Evolutionary conservation across 2,113 vertebrate genomes (phyloP).

Genomic region (Phalacrocorax carbo): DNA sequence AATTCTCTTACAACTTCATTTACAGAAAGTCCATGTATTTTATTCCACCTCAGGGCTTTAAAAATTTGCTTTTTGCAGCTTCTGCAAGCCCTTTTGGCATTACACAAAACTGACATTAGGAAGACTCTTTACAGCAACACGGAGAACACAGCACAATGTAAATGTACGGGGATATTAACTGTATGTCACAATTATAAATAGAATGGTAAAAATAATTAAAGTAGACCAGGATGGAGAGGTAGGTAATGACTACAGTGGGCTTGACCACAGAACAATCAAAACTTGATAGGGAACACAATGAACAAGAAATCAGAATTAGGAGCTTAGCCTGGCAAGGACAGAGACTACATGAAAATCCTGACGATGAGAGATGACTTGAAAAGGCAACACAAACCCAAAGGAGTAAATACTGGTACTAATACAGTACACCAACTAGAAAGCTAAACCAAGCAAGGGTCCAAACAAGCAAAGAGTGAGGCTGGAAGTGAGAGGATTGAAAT

Average conservation of each 20-base stretch:
- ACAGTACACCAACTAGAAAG: not conserved
- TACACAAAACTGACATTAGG: not conserved
- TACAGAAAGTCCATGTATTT: not conserved
- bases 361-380: not conserved
- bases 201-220: not conserved
- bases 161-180: not conserved
- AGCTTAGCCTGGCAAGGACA: not conserved
- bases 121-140: not conserved
- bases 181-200: not conserved
- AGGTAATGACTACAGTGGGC: not conserved
- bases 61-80: not conserved
- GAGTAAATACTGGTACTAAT: not conserved
- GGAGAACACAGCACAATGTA: not conserved
- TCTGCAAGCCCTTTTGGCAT: not conserved
- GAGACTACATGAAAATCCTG: not conserved
- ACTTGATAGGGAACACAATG: not conserved
- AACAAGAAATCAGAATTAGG: not conserved
- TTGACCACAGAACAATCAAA: not conserved
- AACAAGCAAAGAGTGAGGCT: not conserved
- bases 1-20: conserved; percentile 34
- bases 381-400: not conserved
- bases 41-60: not conserved
- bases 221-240: not conserved
- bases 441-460: not conserved
- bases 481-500: not conserved